Evolutionary conservation across 1,140 invertebrate species (phyloP), one percentile per base, ranked within the genome.

Genomic region (Euborellia annulipes): DNA sequence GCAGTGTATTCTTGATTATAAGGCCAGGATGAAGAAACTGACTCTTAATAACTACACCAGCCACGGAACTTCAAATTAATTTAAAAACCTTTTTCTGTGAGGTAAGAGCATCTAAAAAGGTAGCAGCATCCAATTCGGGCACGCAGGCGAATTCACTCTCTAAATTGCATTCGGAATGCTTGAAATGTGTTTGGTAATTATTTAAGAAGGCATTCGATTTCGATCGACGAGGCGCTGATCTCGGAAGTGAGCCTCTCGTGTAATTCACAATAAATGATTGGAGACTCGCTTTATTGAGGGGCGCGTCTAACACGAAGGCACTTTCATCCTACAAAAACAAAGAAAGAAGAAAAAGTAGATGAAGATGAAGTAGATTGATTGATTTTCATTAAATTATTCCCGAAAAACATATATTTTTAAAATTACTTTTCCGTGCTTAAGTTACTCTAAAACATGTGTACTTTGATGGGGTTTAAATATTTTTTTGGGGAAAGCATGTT

Each of bases 41-140:
- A n/a, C n/a, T n/a, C n/a, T n/a, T n/a, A n/a, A n/a, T n/a, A n/a
- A n/a, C n/a, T n/a, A n/a, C n/a, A n/a, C n/a, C n/a, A n/a, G n/a
- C n/a, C n/a, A n/a, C n/a, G n/a, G n/a, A n/a, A n/a, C n/a, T n/a
- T n/a, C n/a, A n/a, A n/a, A n/a, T n/a, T n/a, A n/a, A n/a, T n/a
- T n/a, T n/a, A n/a, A n/a, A 27, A 41, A 64, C 62, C 58, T 60
- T 57, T 13, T 39, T 49, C 17, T 55, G 43, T 55, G 68, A 60
- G 44, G 69, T 59, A 41, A 73, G 57, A 17, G 61, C 65, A 1
- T 61, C 32, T 45, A 69, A 54, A 60, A 72, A 74, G 27, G 60
- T 66, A 17, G 64, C 56, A 3, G 66, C 66, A n/a, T 60, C 66
- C n/a, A 79, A 59, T 61, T 80, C 76, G 8, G 59, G 56, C 14